phyloP scores from a whole-genome alignment of 2,113 vertebrate species.

The Pipra filicauda region DNA sequence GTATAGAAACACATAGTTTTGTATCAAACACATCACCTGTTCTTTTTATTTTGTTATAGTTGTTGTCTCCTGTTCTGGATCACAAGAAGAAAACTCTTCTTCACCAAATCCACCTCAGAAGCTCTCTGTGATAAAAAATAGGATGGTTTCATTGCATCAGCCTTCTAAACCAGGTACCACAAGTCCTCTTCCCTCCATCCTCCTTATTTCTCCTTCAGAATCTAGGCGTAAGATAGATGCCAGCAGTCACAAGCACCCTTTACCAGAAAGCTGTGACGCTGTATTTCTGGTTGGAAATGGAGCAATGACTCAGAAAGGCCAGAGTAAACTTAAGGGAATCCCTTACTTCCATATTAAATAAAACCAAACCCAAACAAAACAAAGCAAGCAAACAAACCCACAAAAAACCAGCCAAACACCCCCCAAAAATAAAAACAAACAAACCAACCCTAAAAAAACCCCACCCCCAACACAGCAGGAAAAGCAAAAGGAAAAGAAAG shows the following conservation, averaged over 20 bases:
- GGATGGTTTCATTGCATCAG: slow-evolving; percentile 11
- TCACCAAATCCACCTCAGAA: slow-evolving; percentile 10
- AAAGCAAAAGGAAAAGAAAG: not conserved
- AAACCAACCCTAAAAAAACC: not conserved
- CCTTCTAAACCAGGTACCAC: slow-evolving; percentile 43
- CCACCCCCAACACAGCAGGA: not conserved
- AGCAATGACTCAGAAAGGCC: not conserved
- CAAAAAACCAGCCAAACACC: not conserved
- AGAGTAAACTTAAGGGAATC: not conserved
- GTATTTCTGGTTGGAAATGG: not conserved
- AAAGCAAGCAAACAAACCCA: not conserved
- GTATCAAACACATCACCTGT: not conserved
- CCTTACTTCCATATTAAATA: not conserved
- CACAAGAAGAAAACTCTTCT: slow-evolving; percentile 19
- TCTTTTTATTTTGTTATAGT: slow-evolving; percentile 30
- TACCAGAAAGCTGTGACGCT: not conserved
- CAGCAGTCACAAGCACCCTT: not conserved
- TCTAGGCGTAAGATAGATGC: not conserved
- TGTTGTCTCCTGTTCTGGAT: not conserved
- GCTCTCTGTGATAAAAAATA: not conserved
- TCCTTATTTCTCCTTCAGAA: not conserved
- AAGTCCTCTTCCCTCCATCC: not conserved
- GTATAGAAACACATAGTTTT: not conserved
- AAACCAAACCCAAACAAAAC: not conserved
- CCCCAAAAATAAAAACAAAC: not conserved